Percentiles rank a stretch among this genome's conserved stretches.
These are phyloP conservation scores for Plecotus auritus DNA, from an alignment of 2,113 vertebrate genomes.

Conservation along the genomic window DNA sequence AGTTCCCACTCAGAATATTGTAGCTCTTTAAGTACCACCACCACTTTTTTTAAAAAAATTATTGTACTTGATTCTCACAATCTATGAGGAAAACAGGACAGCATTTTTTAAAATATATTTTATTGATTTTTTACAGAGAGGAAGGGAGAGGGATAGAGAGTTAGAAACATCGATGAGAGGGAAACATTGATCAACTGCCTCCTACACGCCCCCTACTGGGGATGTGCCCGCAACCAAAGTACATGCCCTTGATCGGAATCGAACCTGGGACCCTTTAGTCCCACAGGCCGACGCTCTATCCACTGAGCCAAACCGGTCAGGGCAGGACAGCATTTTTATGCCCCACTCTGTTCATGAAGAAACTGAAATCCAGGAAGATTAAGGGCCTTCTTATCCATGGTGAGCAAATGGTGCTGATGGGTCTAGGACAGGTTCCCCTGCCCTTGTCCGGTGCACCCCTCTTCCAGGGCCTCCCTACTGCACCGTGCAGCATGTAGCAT, in stretches of 20 bases:
- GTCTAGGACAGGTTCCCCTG: background rate
- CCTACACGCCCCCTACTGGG: no score
- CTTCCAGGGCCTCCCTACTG: background rate
- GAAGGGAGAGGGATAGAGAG: no score
- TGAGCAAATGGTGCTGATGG: background rate
- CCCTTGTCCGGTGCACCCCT: no score
- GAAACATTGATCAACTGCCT: no score
- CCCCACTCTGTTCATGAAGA: background rate
- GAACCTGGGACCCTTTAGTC: no score
- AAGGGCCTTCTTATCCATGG: background rate
- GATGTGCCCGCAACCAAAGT: no score
- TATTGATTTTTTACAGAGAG: no score
- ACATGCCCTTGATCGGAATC: no score
- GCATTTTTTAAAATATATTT: no score
- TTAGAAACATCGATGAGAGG: no score
- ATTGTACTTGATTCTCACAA: background rate
- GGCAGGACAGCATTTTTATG: background rate
- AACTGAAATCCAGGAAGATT: background rate
- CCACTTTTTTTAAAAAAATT: background rate
- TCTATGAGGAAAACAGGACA: background rate
- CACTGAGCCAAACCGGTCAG: no score
- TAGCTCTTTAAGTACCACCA: rapidly evolving
- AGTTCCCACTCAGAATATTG: background rate
- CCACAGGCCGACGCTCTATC: no score
- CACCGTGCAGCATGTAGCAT: background rate